phyloP scores from a whole-genome alignment of 2,797 vertebrate genomes.

The Eulemur coronatus region DNA sequence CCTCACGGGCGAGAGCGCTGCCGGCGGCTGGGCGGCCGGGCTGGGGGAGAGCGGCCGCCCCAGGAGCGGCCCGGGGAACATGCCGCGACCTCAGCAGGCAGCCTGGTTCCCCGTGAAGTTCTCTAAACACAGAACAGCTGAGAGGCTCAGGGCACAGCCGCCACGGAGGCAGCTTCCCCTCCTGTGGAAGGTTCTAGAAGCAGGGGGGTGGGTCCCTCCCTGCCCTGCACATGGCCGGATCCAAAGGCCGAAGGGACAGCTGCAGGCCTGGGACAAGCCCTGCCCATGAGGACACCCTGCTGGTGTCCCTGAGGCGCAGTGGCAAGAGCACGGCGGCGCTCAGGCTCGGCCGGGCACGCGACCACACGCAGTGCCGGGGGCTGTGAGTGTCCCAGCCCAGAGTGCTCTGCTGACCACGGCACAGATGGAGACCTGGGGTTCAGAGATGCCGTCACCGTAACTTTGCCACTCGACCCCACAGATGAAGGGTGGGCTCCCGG shows the following conservation, averaged over 20 bases:
- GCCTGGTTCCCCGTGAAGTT: not conserved
- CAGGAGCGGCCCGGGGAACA: too few relatives aligned
- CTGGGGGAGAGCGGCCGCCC: not conserved
- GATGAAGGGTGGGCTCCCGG: too few relatives aligned
- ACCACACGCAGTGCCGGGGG: too few relatives aligned
- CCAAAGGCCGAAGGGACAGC: not conserved
- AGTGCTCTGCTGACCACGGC: too few relatives aligned
- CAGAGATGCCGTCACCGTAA: not conserved
- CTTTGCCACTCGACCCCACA: not conserved
- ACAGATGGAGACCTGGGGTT: not conserved
- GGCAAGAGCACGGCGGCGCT: not conserved
- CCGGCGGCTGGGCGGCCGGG: too few relatives aligned
- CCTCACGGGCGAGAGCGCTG: fast-evolving
- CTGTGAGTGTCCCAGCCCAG: not conserved
- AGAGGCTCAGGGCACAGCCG: not conserved
- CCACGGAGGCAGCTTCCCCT: not conserved
- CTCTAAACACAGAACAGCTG: not conserved
- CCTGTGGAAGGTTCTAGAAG: not conserved
- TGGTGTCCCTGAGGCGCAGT: fast-evolving
- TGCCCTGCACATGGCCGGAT: not conserved
- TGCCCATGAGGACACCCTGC: not conserved
- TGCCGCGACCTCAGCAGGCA: not conserved
- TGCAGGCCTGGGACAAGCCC: not conserved
- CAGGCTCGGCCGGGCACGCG: too few relatives aligned
- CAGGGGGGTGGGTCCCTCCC: not conserved